Evolutionary conservation across 2,113 vertebrate species (phyloP).

Genomic region (Felis catus): F.catus_Fca126_mat1.0 CM031424.1:40966001-40966500

Average conservation of each 20-base stretch:
- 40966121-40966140: too few species aligned
- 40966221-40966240: background rate
- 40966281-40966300: background rate
- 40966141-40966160: too few species aligned
- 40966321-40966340: background rate
- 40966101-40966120: background rate
- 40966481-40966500: background rate
- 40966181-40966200: too few species aligned
- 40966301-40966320: background rate
- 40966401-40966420: background rate
- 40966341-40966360: background rate
- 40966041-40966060: background rate
- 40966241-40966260: background rate
- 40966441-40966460: background rate
- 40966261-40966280: background rate
- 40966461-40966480: background rate
- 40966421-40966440: background rate
- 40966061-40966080: background rate
- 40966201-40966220: too few species aligned
- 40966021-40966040: slow-evolving; percentile 11
- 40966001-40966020: background rate
- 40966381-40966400: background rate
- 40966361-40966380: slow-evolving; percentile 9
- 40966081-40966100: background rate
- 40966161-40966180: too few species aligned